Conservation (phyloP, 2,113 vertebrate genomes). For the Lepus timidus region DNA sequence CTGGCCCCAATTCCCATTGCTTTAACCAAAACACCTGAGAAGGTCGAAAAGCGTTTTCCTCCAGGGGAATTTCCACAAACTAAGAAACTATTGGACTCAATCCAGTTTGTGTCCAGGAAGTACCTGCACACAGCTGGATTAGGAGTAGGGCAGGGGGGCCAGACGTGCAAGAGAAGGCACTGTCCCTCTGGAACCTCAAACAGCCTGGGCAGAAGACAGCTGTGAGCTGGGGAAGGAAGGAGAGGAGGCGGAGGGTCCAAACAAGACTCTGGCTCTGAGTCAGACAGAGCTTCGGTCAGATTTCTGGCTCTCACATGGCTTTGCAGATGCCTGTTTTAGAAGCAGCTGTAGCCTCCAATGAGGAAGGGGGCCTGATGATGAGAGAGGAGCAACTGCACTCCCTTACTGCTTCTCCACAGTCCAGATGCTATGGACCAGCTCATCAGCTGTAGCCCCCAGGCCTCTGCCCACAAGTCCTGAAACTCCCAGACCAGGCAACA, state of each 20-base stretch:
- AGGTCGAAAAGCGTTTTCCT: neutral
- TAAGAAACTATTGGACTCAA: neutral
- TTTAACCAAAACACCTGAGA: neutral
- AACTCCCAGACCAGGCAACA: neutral
- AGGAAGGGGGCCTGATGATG: neutral
- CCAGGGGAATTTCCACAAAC: neutral
- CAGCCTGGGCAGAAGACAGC: neutral
- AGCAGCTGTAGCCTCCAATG: neutral
- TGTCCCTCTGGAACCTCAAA: neutral
- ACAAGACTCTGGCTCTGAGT: neutral
- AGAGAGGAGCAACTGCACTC: too few species aligned
- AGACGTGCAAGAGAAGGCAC: neutral
- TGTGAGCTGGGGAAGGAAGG: fast-evolving
- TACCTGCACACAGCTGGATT: neutral
- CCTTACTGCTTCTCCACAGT: too few species aligned
- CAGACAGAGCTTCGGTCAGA: fast-evolving
- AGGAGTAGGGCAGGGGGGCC: neutral
- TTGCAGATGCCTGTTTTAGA: neutral
- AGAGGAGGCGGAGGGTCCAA: neutral
- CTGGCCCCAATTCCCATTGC: neutral
- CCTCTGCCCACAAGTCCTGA: neutral
- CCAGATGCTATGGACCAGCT: too few species aligned
- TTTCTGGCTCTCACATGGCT: neutral
- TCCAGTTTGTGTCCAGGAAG: neutral
- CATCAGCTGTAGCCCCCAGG: neutral